A percentile compares a stretch with the other conserved stretches of the same genome.
Evolutionary conservation across 2,113 vertebrate species (phyloP).

Genomic region (Rutilus rutilus): DNA sequence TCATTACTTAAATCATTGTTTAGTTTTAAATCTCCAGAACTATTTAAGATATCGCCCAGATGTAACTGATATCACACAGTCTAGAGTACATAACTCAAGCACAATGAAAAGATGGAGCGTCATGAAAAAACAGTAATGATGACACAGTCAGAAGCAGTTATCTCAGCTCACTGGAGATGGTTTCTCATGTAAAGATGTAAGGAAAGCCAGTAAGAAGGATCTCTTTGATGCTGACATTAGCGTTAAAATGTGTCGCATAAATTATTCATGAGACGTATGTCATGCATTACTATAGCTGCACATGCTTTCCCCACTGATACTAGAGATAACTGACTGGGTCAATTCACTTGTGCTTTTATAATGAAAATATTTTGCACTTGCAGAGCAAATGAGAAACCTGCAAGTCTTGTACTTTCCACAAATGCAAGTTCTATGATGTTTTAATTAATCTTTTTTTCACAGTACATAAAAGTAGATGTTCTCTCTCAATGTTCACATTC

Average conservation of each 20-base stretch:
- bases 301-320: constrained; percentile 24
- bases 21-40: too few species aligned
- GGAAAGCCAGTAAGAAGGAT: neutral
- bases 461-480: neutral
- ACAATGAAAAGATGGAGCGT: neutral
- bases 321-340: constrained; percentile 31
- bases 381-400: neutral
- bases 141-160: neutral
- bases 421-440: neutral
- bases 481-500: neutral
- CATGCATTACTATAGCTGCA: constrained; percentile 38
- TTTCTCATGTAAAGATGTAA: constrained; percentile 10
- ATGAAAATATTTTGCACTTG: neutral
- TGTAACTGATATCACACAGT: neutral
- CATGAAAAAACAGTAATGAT: neutral
- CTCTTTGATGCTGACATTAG: constrained; percentile 50
- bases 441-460: neutral
- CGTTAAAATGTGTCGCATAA: constrained; percentile 42
- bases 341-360: neutral
- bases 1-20: too few species aligned
- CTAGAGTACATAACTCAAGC: neutral
- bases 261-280: constrained; percentile 63
- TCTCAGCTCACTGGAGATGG: constrained; percentile 3
- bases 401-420: neutral
- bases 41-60: too few species aligned